Conservation (phyloP, 2,113 vertebrate genomes). For the Carollia perspicillata region DNA sequence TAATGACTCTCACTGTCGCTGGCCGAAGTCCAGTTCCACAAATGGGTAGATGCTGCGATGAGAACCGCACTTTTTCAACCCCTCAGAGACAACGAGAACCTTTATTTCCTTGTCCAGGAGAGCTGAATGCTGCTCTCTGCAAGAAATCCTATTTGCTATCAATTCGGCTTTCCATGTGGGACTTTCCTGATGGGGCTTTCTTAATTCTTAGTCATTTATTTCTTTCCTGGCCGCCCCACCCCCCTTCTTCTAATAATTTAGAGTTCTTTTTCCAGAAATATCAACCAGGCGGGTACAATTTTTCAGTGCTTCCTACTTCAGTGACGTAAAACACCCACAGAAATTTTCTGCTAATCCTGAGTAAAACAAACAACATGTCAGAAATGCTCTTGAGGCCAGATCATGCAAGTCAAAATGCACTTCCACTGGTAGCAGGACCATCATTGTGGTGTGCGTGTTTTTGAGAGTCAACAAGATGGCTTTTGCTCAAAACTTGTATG, state of each 20-base stretch:
- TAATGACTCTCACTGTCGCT: constrained; percentile 39
- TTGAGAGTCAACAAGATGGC: not conserved
- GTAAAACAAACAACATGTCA: constrained; percentile 68
- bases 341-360: constrained; percentile 70
- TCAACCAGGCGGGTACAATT: constrained; percentile 61
- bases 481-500: not conserved
- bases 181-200: constrained; percentile 75
- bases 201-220: constrained; percentile 72
- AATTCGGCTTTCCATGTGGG: constrained; percentile 67
- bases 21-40: constrained; percentile 47
- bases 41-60: not conserved
- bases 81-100: not conserved
- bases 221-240: constrained; percentile 53
- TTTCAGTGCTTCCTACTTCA: constrained; percentile 69
- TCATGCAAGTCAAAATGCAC: constrained; percentile 18
- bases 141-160: constrained; percentile 56
- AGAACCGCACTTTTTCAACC: not conserved
- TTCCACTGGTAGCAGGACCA: not conserved
- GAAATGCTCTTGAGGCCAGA: constrained; percentile 33
- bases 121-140: not conserved
- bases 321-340: constrained; percentile 77
- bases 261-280: constrained; percentile 77
- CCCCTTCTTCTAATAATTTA: constrained; percentile 69
- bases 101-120: not conserved
- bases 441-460: not conserved